Percentiles rank a stretch among this genome's conserved stretches.
Conservation (phyloP, 2,888 invertebrate species). For the Tiphia femorata region DNA sequence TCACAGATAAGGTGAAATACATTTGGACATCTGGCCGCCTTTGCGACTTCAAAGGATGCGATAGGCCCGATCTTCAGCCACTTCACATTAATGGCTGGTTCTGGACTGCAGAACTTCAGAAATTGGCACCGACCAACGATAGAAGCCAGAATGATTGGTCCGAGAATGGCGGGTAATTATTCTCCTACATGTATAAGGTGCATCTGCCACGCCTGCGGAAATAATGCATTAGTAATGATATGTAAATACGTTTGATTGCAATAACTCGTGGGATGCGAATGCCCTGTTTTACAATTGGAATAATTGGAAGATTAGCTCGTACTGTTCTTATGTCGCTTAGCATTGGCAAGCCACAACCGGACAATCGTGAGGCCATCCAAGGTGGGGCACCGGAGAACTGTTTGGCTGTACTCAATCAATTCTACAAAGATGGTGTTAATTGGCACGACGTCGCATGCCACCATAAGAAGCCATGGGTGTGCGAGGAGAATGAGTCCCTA, state of each 20-base stretch:
- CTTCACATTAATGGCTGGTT: conserved; percentile 89
- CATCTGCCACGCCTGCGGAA: too few relatives aligned
- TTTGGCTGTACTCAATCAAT: conserved; percentile 87
- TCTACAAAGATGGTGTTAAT: conserved; percentile 91
- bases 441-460: conserved; percentile 94
- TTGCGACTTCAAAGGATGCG: conserved; percentile 92
- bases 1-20: conserved; percentile 83
- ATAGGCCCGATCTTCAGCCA: conserved; percentile 86
- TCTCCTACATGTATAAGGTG: too few relatives aligned
- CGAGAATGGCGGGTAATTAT: conserved; percentile 82
- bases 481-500: conserved; percentile 90
- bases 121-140: conserved; percentile 85
- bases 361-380: conserved; percentile 84
- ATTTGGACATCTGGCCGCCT: conserved; percentile 93
- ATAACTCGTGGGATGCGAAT: too few relatives aligned
- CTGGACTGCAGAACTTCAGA: conserved; percentile 90
- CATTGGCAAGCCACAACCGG: conserved; percentile 88
- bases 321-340: conserved; percentile 47
- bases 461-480: conserved; percentile 89
- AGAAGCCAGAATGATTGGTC: conserved; percentile 91
- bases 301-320: too few relatives aligned
- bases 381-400: conserved; percentile 90
- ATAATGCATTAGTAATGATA: too few relatives aligned
- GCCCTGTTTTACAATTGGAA: too few relatives aligned
- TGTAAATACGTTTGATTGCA: too few relatives aligned